Base-by-base conservation (phyloP, 2,888 invertebrate species). In the Pelosia muscerda region DNA sequence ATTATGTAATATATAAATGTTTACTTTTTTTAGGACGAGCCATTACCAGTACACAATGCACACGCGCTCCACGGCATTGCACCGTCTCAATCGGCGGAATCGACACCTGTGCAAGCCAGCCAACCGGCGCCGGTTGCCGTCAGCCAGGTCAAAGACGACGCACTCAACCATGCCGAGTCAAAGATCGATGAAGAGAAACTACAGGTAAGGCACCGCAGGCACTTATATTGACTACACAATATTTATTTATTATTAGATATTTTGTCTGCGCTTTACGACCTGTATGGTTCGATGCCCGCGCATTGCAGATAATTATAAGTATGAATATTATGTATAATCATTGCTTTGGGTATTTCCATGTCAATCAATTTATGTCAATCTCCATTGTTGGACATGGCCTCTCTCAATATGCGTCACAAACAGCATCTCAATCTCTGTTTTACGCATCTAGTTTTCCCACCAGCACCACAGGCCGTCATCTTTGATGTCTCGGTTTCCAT, bases 111-210 rank as follows among this genome's bases (percentile, higher is more conserved):
- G 69, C 78, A 78, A 63, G 60, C 87, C 77, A 76, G 74, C 78
- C 87, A 67, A 72, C 82, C 73, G 8, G 75, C 84, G 25, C 81
- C 84, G 8, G 78, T 82, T 53, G 75, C 86, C 13, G 86, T 82
- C 76, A 87, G 82, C 77, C 88, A 88, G 63, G 75, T 86, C 77
- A 92, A 91, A 78, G 92, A 92, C 60, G 94, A 95, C 74, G 86
- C 90, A 38, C 90, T 95, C 69, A 90, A 87, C 82, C 94, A 92
- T 64, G 93, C 92, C 8, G 95, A 95, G 83, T 92, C 95, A 25
- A 93, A 93, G 79, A 85, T 94, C 54, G 90, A 95, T 72, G 95
- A 95, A 84, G 93, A 95, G 69, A 95, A 91, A 86, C 81, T 95
- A 76, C 95, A 95, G 94, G 95, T 95, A 86, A 42, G 11, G 25